phyloP scores from a whole-genome alignment of 2,113 vertebrate genomes.

The Speoplatyrhinus poulsoni region DNA sequence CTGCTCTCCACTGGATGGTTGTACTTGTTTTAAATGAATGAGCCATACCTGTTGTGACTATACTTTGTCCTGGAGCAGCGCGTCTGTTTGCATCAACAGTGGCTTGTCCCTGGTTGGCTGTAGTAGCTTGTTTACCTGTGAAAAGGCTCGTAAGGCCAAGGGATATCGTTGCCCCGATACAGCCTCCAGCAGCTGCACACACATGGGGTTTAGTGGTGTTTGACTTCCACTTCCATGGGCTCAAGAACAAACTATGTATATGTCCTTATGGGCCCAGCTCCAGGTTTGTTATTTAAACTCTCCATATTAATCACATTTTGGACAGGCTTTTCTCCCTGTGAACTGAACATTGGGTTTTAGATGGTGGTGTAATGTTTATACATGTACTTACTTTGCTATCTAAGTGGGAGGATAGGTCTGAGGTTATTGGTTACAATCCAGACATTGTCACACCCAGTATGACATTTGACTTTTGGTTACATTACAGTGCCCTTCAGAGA shows the following conservation, averaged over 20 bases:
- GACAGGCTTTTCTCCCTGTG: too few species aligned
- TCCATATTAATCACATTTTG: too few species aligned
- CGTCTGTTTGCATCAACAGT: slow-evolving; percentile 3
- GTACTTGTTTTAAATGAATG: not conserved
- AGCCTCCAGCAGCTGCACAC: slow-evolving; percentile 29
- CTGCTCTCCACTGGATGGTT: not conserved
- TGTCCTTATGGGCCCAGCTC: not conserved
- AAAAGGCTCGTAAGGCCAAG: not conserved
- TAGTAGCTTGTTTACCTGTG: slow-evolving; percentile 27
- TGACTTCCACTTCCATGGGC: slow-evolving; percentile 2
- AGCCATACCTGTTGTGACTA: slow-evolving; percentile 20
- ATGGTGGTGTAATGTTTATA: too few species aligned
- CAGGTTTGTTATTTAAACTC: not conserved
- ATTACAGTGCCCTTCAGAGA: too few species aligned
- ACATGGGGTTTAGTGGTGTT: slow-evolving; percentile 19
- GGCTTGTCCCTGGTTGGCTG: slow-evolving; percentile 11
- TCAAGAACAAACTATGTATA: not conserved
- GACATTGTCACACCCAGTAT: too few species aligned
- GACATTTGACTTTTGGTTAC: too few species aligned
- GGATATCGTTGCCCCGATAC: slow-evolving; percentile 43
- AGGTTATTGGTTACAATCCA: too few species aligned
- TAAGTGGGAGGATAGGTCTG: too few species aligned
- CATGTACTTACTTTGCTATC: too few species aligned
- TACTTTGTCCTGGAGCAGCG: slow-evolving; percentile 18
- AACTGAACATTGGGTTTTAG: too few species aligned